A percentile compares a stretch with the other conserved stretches of the same genome.
Conservation (phyloP, 2,888 invertebrate species). For the Nezara viridula region DNA sequence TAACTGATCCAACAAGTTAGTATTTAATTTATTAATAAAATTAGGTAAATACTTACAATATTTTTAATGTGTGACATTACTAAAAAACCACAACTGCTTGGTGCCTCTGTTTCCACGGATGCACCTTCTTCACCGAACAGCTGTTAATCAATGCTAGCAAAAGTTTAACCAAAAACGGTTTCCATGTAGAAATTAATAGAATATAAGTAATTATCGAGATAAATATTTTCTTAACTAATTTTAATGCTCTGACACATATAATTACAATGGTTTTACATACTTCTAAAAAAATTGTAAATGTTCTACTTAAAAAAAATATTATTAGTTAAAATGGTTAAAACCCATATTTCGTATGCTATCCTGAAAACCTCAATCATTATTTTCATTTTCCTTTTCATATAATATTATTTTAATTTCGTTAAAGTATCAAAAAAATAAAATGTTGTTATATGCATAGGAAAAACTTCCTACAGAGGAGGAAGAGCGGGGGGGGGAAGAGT, state of each 20-base stretch:
- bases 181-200: neutral
- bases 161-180: conserved; percentile 48
- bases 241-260: neutral
- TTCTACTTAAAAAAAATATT: neutral
- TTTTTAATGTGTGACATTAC: conserved; percentile 65
- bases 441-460: neutral
- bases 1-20: neutral
- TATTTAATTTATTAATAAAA: conserved; percentile 22
- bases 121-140: conserved; percentile 58
- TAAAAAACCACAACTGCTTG: conserved; percentile 61
- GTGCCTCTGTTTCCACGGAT: conserved; percentile 57
- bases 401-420: neutral
- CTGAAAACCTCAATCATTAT: neutral
- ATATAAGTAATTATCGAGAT: neutral
- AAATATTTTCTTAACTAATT: neutral
- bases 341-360: neutral
- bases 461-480: neutral
- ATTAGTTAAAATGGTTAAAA: neutral
- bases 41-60: conserved; percentile 64
- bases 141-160: conserved; percentile 52
- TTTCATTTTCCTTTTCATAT: neutral
- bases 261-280: neutral
- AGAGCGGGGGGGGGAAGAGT: neutral
- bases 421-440: neutral
- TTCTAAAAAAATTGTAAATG: neutral